A percentile compares a stretch with the other conserved stretches of the same genome.
phyloP scores from a whole-genome alignment of 2,113 vertebrate genomes.

The Cyprinodon tularosa region DNA sequence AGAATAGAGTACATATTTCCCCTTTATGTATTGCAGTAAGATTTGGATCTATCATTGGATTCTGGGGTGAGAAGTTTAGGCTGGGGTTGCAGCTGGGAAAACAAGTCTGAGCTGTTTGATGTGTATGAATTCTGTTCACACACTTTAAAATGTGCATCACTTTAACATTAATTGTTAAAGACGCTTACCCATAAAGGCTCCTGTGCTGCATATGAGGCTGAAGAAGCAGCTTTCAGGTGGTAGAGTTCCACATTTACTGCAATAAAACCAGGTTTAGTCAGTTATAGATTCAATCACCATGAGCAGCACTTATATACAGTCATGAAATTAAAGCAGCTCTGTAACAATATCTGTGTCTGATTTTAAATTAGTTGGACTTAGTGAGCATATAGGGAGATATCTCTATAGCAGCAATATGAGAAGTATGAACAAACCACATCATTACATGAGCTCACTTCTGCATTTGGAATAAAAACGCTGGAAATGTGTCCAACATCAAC shows the following conservation, averaged over 20 bases:
- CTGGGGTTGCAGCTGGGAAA: slow-evolving; percentile 62
- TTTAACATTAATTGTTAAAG: background rate
- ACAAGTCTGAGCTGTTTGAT: slow-evolving; percentile 28
- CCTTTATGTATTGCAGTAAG: slow-evolving; percentile 5
- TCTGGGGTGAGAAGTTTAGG: slow-evolving; percentile 32
- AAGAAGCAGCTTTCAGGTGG: slow-evolving; percentile 92
- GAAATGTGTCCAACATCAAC: background rate
- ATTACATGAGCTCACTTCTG: too few species aligned
- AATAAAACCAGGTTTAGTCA: slow-evolving; percentile 15
- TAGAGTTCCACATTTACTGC: slow-evolving; percentile 87
- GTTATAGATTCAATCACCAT: background rate
- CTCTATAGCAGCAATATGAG: background rate
- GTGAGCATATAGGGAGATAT: background rate
- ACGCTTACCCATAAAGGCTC: slow-evolving; percentile 89
- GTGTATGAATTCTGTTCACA: background rate
- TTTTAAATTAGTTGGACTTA: background rate
- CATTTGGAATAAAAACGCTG: background rate
- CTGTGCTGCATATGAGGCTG: slow-evolving; percentile 90
- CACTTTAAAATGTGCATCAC: background rate
- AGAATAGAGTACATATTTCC: slow-evolving; percentile 22
- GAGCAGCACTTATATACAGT: background rate
- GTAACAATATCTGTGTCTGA: background rate
- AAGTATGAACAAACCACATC: background rate
- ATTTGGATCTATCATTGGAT: slow-evolving; percentile 14
- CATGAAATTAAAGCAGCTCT: background rate